These are phyloP conservation scores for Heterohyrax brucei DNA, from an alignment of 2,797 vertebrate species.

Conservation along the genomic window DNA sequence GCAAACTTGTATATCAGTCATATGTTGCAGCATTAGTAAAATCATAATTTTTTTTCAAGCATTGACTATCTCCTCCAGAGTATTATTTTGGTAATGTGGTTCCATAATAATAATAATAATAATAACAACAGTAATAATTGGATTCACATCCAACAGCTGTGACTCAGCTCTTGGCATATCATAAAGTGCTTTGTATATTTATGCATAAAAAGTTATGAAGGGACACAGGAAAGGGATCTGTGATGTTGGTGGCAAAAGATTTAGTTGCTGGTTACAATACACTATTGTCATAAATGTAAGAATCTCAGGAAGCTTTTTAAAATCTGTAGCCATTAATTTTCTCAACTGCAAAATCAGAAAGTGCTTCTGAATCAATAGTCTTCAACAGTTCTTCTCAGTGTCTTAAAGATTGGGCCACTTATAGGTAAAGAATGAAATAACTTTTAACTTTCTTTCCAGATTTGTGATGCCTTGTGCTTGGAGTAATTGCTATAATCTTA, in stretches of 20 bases:
- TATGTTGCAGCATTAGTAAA: neutral
- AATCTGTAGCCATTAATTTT: neutral
- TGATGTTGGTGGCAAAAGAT: neutral
- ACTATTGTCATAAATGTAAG: neutral
- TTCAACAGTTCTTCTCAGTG: neutral
- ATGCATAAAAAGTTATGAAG: neutral
- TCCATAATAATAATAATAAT: too few species aligned
- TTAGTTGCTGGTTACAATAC: neutral
- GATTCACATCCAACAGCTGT: neutral
- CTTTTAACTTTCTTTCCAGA: neutral
- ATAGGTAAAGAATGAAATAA: neutral
- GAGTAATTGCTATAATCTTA: neutral
- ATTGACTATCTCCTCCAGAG: neutral
- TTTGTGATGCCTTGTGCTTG: neutral
- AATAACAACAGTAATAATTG: neutral
- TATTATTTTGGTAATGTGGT: neutral
- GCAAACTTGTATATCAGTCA: neutral
- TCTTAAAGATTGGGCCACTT: too few species aligned
- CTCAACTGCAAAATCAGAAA: conserved; percentile 1
- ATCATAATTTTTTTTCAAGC: conserved; percentile 6
- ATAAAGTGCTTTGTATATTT: neutral
- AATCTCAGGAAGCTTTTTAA: neutral
- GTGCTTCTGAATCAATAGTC: neutral
- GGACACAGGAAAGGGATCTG: neutral
- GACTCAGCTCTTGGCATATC: neutral